Base-by-base conservation (phyloP, 2,888 invertebrate genomes). In the Scelioninae gen. 1 region DNA sequence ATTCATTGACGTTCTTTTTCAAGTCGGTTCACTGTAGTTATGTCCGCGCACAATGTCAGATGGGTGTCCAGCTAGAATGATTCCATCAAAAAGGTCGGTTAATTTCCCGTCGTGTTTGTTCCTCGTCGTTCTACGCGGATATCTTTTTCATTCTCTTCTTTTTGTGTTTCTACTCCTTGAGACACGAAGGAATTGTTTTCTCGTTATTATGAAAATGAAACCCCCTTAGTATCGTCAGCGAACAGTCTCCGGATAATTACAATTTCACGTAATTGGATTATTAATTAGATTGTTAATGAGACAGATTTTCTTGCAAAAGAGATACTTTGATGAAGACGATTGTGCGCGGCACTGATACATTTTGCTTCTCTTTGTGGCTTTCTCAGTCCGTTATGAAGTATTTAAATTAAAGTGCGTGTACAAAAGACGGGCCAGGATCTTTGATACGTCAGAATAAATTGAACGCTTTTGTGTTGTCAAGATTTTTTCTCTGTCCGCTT, bases 211-310 rank as follows among this genome's bases (percentile, higher is more conserved):
- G 85, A 71, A 80, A 79, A 82, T 65, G 60, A 83, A 63, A 43
- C 66, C 15, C 56, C 62, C 34, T n/a, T 23, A 15, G 34, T 62
- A 34, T 49, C 68, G 34, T 77, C 60, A n/a, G 53, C 71, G 49
- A 66, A 55, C 62, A 43, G 68, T 60, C 55, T 80, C 85, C 84
- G 88, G 87, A 88, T 89, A 76, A 75, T 80, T 83, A 71, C 65
- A 65, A 82, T 71, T 88, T 87, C 87, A 85, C 88, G 90, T 91
- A 90, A 91, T 91, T 91, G 90, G 91, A 91, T 91, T 91, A 92
- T 91, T 90, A 91, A 91, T 92, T 92, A 91, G 90, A 90, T 91
- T 88, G 91, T 89, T 91, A 90, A 91, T 90, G 91, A 91, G 90
- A 90, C 90, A 89, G 88, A 90, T 89, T 90, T 88, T 85, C 62